Evolutionary conservation across 1,140 invertebrate genomes (phyloP).

Genomic region (Triops cancriformis): DNA sequence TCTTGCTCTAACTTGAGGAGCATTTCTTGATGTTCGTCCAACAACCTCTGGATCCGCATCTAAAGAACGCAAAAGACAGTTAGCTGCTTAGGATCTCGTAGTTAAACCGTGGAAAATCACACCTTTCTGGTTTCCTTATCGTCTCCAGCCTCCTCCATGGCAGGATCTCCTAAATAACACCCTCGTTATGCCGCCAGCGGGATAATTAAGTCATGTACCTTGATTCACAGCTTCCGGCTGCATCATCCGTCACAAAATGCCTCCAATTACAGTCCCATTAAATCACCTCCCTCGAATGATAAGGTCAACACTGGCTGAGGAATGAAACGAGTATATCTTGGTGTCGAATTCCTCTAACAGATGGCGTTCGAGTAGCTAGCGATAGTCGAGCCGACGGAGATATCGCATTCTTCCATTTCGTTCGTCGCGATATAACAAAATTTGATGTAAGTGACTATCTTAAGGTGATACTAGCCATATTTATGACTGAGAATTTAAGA

Average conservation of each 20-base stretch:
- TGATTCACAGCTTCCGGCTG: not conserved
- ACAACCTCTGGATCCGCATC: not conserved
- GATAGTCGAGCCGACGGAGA: too few relatives aligned
- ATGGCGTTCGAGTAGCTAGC: too few relatives aligned
- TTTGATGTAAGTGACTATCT: too few relatives aligned
- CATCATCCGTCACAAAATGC: not conserved
- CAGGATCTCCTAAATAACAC: not conserved
- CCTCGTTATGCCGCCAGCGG: not conserved
- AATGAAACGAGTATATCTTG: too few relatives aligned
- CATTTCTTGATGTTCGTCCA: constrained; percentile 1
- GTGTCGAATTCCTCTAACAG: too few relatives aligned
- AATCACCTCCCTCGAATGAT: not conserved
- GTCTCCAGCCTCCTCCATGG: not conserved
- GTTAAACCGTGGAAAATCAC: not conserved
- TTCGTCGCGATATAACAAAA: too few relatives aligned
- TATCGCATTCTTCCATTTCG: too few relatives aligned
- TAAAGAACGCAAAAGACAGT: not conserved
- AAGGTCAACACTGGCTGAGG: too few relatives aligned
- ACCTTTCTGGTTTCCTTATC: not conserved
- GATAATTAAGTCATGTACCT: not conserved
- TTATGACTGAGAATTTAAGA: too few relatives aligned
- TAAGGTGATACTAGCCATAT: too few relatives aligned
- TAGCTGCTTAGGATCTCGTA: not conserved
- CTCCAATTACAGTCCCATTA: not conserved
- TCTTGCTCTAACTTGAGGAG: not conserved